These are phyloP conservation scores for Spodoptera frugiperda DNA, from an alignment of 1,140 invertebrate species.

Conservation along the genomic window DNA sequence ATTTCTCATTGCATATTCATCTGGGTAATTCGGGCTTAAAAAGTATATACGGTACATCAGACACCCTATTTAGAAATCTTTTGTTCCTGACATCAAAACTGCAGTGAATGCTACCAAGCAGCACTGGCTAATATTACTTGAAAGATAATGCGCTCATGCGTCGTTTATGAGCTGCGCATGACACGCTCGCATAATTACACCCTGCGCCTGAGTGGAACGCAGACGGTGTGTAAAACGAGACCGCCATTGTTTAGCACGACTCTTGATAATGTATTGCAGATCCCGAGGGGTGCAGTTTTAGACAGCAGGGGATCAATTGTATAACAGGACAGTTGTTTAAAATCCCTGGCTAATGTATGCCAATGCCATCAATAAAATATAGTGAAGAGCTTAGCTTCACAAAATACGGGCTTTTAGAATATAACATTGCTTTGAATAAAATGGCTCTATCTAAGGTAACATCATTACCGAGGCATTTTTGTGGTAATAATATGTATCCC, in stretches of 20 bases:
- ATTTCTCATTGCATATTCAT: no score
- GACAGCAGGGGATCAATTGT: conserved; percentile 8
- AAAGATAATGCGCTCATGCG: conserved; percentile 43
- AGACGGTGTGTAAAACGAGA: conserved; percentile 37
- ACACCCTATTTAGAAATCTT: not conserved
- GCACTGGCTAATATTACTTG: conserved; percentile 20
- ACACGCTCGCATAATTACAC: conserved; percentile 41
- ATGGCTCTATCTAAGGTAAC: not conserved
- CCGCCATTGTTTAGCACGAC: conserved; percentile 36
- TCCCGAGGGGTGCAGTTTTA: not conserved
- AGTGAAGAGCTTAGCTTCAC: no score
- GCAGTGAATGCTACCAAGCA: not conserved
- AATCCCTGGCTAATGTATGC: not conserved
- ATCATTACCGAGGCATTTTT: no score
- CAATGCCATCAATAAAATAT: not conserved
- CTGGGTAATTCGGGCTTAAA: no score
- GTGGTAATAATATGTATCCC: no score
- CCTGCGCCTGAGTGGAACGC: conserved; percentile 38
- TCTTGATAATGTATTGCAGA: conserved; percentile 20
- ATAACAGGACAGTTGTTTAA: not conserved
- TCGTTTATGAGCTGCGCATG: conserved; percentile 36
- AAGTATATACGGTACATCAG: no score
- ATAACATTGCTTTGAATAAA: not conserved
- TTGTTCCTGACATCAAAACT: not conserved
- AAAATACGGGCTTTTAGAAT: no score